phyloP scores from a whole-genome alignment of 1,140 invertebrate genomes.

The Bombus pyrosoma region DNA sequence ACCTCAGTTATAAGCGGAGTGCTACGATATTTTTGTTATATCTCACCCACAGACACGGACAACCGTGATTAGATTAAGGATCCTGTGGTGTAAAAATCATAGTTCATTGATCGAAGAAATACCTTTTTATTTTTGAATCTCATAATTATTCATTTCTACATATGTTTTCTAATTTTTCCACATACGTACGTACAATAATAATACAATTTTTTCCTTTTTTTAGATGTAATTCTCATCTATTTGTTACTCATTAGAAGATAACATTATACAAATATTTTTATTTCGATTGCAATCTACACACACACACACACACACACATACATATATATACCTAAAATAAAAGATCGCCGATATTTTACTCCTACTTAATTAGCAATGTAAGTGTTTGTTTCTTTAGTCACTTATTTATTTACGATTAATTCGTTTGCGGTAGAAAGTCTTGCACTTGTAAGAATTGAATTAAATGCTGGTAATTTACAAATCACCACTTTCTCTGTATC shows the following conservation, averaged over 20 bases:
- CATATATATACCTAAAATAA: too few relatives aligned
- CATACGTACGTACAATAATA: not conserved
- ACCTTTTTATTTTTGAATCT: not conserved
- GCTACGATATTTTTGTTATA: not conserved
- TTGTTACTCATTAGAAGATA: not conserved
- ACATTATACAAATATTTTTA: not conserved
- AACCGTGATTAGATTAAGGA: conserved; percentile 11
- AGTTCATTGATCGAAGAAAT: conserved; percentile 2
- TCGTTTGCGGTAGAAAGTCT: not conserved
- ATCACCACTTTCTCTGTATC: conserved; percentile 11
- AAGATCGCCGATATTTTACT: not conserved
- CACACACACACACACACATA: too few relatives aligned
- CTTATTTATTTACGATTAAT: not conserved
- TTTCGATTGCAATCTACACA: too few relatives aligned
- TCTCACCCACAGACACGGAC: not conserved
- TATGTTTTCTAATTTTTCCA: not conserved
- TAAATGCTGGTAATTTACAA: not conserved
- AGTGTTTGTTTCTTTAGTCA: not conserved
- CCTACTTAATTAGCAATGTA: too few relatives aligned
- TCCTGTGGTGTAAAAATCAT: not conserved
- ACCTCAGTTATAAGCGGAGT: not conserved
- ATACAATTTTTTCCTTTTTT: too few relatives aligned
- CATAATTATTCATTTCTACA: not conserved
- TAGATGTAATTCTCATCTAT: too few relatives aligned
- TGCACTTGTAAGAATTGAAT: too few relatives aligned